Base-by-base conservation (phyloP, 2,888 invertebrate genomes). In the Erebia epiphron region DNA sequence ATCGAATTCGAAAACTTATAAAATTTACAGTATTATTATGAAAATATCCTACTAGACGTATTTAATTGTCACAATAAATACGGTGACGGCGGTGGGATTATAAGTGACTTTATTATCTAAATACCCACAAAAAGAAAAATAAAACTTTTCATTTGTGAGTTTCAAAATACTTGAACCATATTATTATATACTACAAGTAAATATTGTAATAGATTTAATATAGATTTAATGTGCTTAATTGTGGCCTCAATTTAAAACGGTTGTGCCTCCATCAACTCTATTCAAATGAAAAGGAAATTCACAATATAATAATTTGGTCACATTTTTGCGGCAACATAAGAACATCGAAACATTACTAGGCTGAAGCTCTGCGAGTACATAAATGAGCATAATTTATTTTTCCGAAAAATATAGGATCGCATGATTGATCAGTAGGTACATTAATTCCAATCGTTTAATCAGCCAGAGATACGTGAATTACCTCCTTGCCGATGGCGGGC, bases 401-500 rank as follows among this genome's bases (percentile, higher is more conserved):
- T 9, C 14, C 10, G 16, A 67, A 64, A 67, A 49, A 56, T 11
- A 63, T 43, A 69, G 69, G 73, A 69, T 26, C 63, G 56, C 60
- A 69, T 71, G 67, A 58, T 70, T 26, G 64, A 43, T 68, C 54
- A 70, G 65, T n/a, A n/a, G n/a, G n/a, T 68, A 75, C 57, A 75
- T 64, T 62, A 67, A 70, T 64, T 69, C 72, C 74, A 75, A 70
- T 74, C 67, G 68, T 69, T 72, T 52, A 71, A 74, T 82, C 83
- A 86, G 85, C 85, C 85, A 83, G 84, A 87, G 86, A 85, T 82
- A 83, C 80, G 82, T 83, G 82, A 81, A 84, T 92, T 93, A 94
- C 94, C 94, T 94, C 93, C 89, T 94, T 94, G 90, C 94, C 94
- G 88, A 94, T 94, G 89, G 91, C 91, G 78, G 88, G 93, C 82